A percentile compares a stretch with the other conserved stretches of the same genome.
These are phyloP conservation scores for Glandiceps talaboti DNA, from an alignment of 53 echinoderm and acorn worm genomes.

Conservation along the genomic window DNA sequence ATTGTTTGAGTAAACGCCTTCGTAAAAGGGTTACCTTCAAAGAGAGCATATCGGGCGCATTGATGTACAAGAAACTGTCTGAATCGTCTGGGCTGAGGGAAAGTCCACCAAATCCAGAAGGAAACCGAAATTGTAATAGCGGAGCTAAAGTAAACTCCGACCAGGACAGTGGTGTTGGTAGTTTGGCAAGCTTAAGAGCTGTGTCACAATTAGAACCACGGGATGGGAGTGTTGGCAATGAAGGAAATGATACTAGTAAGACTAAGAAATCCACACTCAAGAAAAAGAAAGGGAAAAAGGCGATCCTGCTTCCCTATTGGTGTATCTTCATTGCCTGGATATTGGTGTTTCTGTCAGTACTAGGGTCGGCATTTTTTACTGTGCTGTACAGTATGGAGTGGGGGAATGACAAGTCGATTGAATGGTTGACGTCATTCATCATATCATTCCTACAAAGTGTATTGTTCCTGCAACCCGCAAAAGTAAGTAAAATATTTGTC, in stretches of 20 bases:
- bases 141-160: background rate
- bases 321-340: constrained; percentile 53
- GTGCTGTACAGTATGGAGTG: constrained; percentile 56
- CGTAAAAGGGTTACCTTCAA: background rate
- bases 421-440: constrained; percentile 53
- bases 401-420: constrained; percentile 44
- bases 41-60: background rate
- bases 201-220: background rate
- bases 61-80: background rate
- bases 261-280: background rate
- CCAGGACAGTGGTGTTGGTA: background rate
- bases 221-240: no score
- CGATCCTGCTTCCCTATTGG: constrained; percentile 49
- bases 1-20: background rate
- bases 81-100: no score
- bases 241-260: background rate
- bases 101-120: background rate
- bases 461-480: constrained; percentile 50
- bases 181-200: background rate
- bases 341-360: constrained; percentile 30
- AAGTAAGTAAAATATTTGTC: no score
- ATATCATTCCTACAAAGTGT: constrained; percentile 58
- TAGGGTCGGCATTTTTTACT: constrained; percentile 49
- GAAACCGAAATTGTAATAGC: background rate
- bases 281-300: constrained; percentile 18